Conservation (phyloP, 2,888 invertebrate species). For the Pachycephus smyrnensis region DNA sequence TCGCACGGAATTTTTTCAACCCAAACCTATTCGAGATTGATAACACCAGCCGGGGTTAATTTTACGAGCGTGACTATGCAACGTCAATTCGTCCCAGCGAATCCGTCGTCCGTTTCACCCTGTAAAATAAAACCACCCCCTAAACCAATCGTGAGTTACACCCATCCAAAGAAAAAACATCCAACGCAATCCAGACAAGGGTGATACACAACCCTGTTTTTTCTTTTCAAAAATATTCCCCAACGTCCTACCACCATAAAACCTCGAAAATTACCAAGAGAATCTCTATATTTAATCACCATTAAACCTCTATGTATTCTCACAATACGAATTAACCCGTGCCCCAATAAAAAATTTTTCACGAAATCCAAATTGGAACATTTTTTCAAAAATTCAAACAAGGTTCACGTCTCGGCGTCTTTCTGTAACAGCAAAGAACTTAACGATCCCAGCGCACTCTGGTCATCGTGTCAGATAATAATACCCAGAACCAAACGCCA, state of each 20-base stretch:
- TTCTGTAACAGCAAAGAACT: no score
- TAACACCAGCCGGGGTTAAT: background rate
- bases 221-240: background rate
- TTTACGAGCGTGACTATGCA: background rate
- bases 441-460: background rate
- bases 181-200: background rate
- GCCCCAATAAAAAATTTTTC: no score
- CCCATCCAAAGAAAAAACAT: background rate
- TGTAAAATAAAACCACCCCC: background rate
- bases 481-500: constrained; percentile 30
- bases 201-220: background rate
- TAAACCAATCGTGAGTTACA: background rate
- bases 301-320: background rate
- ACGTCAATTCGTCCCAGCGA: background rate
- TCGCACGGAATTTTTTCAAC: constrained; percentile 32
- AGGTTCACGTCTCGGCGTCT: no score
- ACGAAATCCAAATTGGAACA: no score
- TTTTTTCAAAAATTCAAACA: no score
- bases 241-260: background rate
- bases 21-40: background rate
- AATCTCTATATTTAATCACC: background rate
- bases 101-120: background rate
- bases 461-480: constrained; percentile 41
- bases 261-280: background rate
- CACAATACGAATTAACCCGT: no score